These are phyloP conservation scores for Salminus brasiliensis DNA, from an alignment of 2,113 vertebrate species.

Conservation along the genomic window DNA sequence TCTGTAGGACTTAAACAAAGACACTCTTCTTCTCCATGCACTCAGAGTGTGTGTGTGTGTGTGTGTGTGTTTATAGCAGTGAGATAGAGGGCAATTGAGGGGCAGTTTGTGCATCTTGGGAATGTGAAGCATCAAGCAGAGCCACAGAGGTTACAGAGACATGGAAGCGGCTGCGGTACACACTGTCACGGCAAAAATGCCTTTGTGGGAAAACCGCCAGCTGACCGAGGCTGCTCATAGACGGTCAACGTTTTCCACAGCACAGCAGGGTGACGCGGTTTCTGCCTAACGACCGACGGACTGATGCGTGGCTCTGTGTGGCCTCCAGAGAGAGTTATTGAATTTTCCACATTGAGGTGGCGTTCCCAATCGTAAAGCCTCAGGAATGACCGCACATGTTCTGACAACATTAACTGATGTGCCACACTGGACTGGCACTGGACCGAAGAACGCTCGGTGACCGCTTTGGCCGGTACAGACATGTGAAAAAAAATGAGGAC, in stretches of 20 bases:
- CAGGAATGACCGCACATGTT: not conserved
- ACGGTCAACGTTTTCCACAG: not conserved
- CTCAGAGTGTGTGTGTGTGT: constrained; percentile 17
- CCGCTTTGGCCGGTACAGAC: too few relatives aligned
- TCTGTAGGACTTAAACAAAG: constrained; percentile 6
- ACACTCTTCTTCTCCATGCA: constrained; percentile 30
- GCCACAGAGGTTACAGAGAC: constrained; percentile 37
- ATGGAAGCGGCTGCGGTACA: not conserved
- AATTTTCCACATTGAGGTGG: not conserved
- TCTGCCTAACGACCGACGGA: not conserved
- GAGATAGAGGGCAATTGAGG: constrained; percentile 21
- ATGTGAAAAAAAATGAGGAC: too few relatives aligned
- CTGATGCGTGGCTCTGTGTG: not conserved
- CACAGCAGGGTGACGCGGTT: not conserved
- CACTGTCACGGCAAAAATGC: not conserved
- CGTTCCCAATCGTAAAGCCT: not conserved
- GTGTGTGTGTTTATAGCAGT: constrained; percentile 16
- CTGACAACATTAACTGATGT: too few relatives aligned
- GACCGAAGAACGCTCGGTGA: too few relatives aligned
- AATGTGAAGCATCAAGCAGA: constrained; percentile 51
- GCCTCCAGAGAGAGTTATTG: not conserved
- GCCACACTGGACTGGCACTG: too few relatives aligned
- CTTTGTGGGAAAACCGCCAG: not conserved
- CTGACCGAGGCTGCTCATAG: not conserved
- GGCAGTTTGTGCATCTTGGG: constrained; percentile 40